These are phyloP conservation scores for Hemithea aestivaria DNA, from an alignment of 2,888 invertebrate genomes.

Conservation along the genomic window DNA sequence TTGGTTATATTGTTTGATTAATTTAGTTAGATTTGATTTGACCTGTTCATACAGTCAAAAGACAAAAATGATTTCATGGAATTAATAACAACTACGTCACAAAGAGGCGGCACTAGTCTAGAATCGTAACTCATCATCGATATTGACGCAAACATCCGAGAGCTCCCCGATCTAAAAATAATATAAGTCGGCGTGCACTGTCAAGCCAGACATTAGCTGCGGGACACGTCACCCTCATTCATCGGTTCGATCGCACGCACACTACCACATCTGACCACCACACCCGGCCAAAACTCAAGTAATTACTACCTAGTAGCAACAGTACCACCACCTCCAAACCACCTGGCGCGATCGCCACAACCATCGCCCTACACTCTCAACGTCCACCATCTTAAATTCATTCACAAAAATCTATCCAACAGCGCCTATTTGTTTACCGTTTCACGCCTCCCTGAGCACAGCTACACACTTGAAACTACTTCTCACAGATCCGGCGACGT, in stretches of 20 bases:
- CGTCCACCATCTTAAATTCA: slow-evolving; percentile 77
- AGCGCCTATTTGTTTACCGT: slow-evolving; percentile 69
- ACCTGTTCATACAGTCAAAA: too few species aligned
- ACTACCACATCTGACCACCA: slow-evolving; percentile 33
- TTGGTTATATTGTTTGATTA: too few species aligned
- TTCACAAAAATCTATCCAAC: slow-evolving; percentile 74
- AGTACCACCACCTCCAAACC: slow-evolving; percentile 35
- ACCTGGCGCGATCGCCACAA: slow-evolving; percentile 33
- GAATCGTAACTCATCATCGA: slow-evolving; percentile 14
- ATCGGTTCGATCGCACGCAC: slow-evolving; percentile 72
- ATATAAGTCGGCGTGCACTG: slow-evolving; percentile 47
- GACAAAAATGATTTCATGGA: too few species aligned
- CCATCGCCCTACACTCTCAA: slow-evolving; percentile 45
- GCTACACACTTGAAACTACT: slow-evolving; percentile 27
- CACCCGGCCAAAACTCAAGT: slow-evolving; percentile 16
- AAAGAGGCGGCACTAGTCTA: too few species aligned
- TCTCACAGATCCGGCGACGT: slow-evolving; percentile 26
- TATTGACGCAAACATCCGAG: slow-evolving; percentile 34
- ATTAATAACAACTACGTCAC: too few species aligned
- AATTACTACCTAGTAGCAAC: slow-evolving; percentile 27
- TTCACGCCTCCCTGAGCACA: slow-evolving; percentile 51
- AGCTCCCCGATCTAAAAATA: slow-evolving; percentile 58
- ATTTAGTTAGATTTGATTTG: too few species aligned
- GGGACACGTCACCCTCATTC: slow-evolving; percentile 72
- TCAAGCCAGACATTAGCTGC: slow-evolving; percentile 63